Percentiles rank a stretch among this genome's conserved stretches.
phyloP scores from a whole-genome alignment of 2,797 vertebrate species.

The Gila robusta region DNA sequence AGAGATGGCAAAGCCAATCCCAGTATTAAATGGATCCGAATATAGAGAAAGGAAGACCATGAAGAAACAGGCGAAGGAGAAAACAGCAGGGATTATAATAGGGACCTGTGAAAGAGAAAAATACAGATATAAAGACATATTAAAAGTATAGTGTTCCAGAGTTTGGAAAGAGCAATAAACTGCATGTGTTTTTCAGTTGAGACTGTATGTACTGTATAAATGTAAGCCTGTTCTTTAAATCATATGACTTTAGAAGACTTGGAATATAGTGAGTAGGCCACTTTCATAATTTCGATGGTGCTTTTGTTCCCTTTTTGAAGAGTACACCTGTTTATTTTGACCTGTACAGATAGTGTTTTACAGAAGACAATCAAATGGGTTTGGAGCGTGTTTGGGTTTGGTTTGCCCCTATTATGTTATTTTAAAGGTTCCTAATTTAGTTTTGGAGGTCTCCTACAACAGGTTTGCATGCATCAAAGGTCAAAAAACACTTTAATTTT shows the following conservation, averaged over 20 bases:
- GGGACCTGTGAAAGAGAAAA: constrained; percentile 83
- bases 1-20: constrained; percentile 93
- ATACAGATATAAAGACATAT: not conserved
- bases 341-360: not conserved
- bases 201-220: not conserved
- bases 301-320: not conserved
- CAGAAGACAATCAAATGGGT: not conserved
- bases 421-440: too few species aligned
- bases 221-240: not conserved
- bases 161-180: not conserved
- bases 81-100: constrained; percentile 89
- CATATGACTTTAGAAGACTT: constrained; percentile 1
- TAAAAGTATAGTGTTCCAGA: not conserved
- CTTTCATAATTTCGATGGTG: not conserved
- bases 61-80: constrained; percentile 92
- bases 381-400: not conserved
- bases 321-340: not conserved
- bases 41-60: constrained; percentile 96
- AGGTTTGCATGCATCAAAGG: too few species aligned
- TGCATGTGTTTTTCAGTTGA: not conserved
- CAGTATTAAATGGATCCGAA: constrained; percentile 91
- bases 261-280: not conserved
- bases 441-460: too few species aligned
- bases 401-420: too few species aligned
- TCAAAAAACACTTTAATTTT: too few species aligned